phyloP scores from a whole-genome alignment of 2,888 invertebrate species.

The Sarcophaga caerulescens region DNA sequence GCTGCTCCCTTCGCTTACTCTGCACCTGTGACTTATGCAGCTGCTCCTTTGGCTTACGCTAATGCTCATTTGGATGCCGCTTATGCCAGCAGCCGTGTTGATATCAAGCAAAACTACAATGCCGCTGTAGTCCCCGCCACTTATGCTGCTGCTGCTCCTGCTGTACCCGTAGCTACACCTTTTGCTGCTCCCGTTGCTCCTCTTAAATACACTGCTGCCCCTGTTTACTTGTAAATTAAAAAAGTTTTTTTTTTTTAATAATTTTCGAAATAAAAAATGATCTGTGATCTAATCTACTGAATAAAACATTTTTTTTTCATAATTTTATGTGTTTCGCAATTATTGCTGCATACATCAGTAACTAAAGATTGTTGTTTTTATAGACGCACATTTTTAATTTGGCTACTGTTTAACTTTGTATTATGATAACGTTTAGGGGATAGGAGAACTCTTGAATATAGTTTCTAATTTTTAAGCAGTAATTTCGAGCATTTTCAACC shows the following conservation, averaged over 20 bases:
- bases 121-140: slow-evolving; percentile 48
- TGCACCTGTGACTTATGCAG: slow-evolving; percentile 43
- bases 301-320: not conserved
- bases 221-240: slow-evolving; percentile 30
- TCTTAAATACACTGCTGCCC: slow-evolving; percentile 37
- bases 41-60: slow-evolving; percentile 64
- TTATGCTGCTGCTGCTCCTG: slow-evolving; percentile 34
- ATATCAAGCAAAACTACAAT: slow-evolving; percentile 51
- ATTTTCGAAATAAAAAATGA: not conserved
- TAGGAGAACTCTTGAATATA: too few species aligned
- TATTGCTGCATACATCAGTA: too few species aligned
- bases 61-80: slow-evolving; percentile 45
- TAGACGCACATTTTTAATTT: too few species aligned
- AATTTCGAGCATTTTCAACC: too few species aligned
- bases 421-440: too few species aligned
- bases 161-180: slow-evolving; percentile 38
- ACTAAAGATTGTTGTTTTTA: too few species aligned
- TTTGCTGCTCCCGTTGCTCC: slow-evolving; percentile 21
- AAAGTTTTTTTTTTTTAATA: not conserved
- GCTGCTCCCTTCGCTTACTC: slow-evolving; percentile 31
- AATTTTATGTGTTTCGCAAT: not conserved
- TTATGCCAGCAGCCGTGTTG: slow-evolving; percentile 44
- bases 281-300: not conserved
- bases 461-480: too few species aligned
- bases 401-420: too few species aligned